These are phyloP conservation scores for Copidosoma aretas DNA, from an alignment of 2,888 invertebrate species.

Conservation along the genomic window DNA sequence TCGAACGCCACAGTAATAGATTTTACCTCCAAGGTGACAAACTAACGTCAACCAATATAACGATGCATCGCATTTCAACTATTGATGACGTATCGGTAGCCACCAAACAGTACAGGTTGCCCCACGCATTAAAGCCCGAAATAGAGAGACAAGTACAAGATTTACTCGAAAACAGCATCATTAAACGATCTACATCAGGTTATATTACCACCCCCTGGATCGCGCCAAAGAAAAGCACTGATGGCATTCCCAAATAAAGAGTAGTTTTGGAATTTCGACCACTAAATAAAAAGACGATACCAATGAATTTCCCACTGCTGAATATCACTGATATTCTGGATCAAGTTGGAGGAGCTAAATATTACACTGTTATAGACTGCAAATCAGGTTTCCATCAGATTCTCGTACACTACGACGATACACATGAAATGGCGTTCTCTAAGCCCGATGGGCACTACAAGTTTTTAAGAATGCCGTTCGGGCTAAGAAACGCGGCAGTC, in stretches of 20 bases:
- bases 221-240: neutral
- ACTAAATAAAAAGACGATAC: constrained; percentile 5
- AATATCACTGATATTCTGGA: constrained; percentile 44
- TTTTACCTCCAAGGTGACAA: neutral
- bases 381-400: constrained; percentile 46
- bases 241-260: neutral
- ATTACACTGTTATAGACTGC: constrained; percentile 44
- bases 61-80: neutral
- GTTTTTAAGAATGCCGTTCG: constrained; percentile 48
- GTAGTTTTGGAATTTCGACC: constrained; percentile 7
- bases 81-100: neutral
- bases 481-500: constrained; percentile 47
- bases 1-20: neutral
- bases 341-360: constrained; percentile 38
- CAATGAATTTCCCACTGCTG: constrained; percentile 13
- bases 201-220: neutral
- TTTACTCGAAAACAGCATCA: neutral
- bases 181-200: neutral
- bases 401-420: constrained; percentile 33
- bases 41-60: neutral
- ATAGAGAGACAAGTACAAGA: constrained; percentile 5
- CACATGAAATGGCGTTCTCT: constrained; percentile 40
- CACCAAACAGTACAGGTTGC: constrained; percentile 2
- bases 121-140: neutral
- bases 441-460: constrained; percentile 42